These are phyloP conservation scores for Cheilosia vernalis DNA, from an alignment of 2,888 invertebrate genomes.

Conservation along the genomic window DNA sequence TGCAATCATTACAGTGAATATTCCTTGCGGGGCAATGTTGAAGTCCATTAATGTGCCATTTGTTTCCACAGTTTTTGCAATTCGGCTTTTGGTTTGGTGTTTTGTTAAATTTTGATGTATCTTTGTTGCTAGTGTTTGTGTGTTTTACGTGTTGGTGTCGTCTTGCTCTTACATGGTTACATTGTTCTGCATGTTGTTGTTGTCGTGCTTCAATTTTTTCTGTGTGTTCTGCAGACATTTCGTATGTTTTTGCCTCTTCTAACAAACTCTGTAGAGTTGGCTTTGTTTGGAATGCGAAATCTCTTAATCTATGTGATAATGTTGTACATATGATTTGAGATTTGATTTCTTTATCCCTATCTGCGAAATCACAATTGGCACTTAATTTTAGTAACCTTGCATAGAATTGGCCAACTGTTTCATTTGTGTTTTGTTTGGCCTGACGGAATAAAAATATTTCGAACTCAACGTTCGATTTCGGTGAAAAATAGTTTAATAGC, in stretches of 20 bases:
- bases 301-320: neutral
- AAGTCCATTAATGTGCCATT: constrained; percentile 3
- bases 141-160: constrained; percentile 21
- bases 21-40: neutral
- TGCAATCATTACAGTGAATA: neutral
- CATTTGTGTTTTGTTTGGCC: constrained; percentile 16
- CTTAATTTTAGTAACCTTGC: neutral
- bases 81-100: neutral
- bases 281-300: constrained; percentile 15
- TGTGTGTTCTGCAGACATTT: constrained; percentile 25
- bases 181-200: constrained; percentile 18
- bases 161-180: constrained; percentile 24
- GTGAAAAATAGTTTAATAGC: constrained; percentile 17
- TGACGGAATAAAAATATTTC: constrained; percentile 30
- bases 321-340: neutral
- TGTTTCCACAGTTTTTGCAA: constrained; percentile 12
- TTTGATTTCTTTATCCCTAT: neutral
- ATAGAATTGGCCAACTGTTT: neutral
- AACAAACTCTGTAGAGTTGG: constrained; percentile 28
- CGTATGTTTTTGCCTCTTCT: constrained; percentile 34
- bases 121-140: constrained; percentile 1
- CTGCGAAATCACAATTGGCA: neutral
- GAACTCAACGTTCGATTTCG: constrained; percentile 14
- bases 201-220: constrained; percentile 18
- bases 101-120: neutral